These are phyloP conservation scores for Silurus aristotelis DNA, from an alignment of 2,797 vertebrate species.

Conservation along the genomic window DNA sequence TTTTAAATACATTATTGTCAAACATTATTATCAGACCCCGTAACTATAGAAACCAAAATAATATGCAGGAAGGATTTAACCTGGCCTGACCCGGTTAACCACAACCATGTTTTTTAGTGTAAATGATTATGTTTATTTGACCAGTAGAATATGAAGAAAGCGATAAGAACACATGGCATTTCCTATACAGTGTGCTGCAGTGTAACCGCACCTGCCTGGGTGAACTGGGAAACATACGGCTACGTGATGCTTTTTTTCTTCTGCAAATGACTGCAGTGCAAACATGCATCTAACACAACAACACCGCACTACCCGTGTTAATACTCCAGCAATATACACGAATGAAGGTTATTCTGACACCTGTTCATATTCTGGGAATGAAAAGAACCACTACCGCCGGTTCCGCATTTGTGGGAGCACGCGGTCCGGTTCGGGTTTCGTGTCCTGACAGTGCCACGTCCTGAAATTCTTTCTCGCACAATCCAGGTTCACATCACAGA, in stretches of 20 bases:
- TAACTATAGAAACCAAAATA: neutral
- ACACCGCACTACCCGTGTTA: neutral
- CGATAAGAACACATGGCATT: neutral
- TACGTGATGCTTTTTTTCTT: neutral
- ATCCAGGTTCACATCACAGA: neutral
- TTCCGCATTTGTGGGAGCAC: constrained; percentile 3
- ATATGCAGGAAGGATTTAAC: neutral
- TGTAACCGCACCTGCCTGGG: neutral
- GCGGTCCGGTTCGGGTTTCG: neutral
- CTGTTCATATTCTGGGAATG: neutral
- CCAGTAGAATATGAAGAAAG: neutral
- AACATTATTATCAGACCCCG: neutral
- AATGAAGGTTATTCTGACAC: neutral
- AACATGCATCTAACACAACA: neutral
- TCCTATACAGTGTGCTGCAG: neutral
- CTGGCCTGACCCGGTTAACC: neutral
- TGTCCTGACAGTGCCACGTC: constrained; percentile 7
- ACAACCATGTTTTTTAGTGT: neutral
- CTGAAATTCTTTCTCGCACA: neutral
- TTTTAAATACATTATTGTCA: neutral
- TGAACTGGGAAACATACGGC: neutral
- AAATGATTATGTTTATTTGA: neutral
- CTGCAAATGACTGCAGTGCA: neutral
- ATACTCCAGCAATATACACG: neutral
- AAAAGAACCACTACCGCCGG: neutral